Conservation (phyloP, 1,140 invertebrate species). For the Drosophila setifemur region DNA sequence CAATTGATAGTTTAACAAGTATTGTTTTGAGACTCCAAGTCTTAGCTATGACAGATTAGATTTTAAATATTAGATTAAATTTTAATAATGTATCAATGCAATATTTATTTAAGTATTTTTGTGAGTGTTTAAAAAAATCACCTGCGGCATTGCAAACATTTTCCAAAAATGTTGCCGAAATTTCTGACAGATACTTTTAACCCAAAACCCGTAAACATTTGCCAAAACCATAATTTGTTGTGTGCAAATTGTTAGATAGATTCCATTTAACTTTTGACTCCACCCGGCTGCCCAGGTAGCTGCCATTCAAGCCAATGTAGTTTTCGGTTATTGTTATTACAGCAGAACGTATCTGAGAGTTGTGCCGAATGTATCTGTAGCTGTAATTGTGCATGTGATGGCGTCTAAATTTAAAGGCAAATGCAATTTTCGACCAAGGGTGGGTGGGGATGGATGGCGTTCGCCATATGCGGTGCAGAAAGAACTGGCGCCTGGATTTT, state of each 20-base stretch:
- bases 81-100: too few relatives aligned
- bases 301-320: conserved; percentile 30
- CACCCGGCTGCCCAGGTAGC: conserved; percentile 7
- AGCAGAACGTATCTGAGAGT: conserved; percentile 14
- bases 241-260: conserved; percentile 42
- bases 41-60: too few relatives aligned
- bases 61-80: too few relatives aligned
- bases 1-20: too few relatives aligned
- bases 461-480: not conserved
- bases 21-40: too few relatives aligned
- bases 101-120: too few relatives aligned
- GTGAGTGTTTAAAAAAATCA: conserved; percentile 9
- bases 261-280: conserved; percentile 57
- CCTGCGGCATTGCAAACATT: conserved; percentile 39
- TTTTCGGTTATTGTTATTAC: conserved; percentile 12
- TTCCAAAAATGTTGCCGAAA: conserved; percentile 19
- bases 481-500: conserved; percentile 62
- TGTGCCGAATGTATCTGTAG: conserved; percentile 23
- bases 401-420: conserved; percentile 62
- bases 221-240: conserved; percentile 29
- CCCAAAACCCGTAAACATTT: conserved; percentile 67
- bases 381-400: conserved; percentile 21
- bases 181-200: conserved; percentile 53
- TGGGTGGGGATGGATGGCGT: not conserved
- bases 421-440: not conserved